Base-by-base conservation (phyloP, 2,797 vertebrate species). In the Staurois parvus region DNA sequence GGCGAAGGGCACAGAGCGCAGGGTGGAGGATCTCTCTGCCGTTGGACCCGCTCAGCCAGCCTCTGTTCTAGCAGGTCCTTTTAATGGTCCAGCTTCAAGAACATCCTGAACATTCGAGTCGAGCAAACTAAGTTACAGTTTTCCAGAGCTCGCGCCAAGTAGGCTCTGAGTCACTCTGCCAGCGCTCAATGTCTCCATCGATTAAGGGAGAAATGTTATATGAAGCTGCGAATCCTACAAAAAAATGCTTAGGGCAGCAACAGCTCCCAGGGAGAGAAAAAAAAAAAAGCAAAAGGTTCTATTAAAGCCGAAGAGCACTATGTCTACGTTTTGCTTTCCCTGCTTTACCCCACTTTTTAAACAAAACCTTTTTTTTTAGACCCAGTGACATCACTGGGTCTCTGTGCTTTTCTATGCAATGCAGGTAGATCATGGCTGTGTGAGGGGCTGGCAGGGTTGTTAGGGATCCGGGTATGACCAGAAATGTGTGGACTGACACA, bases 161-260 rank as follows among this genome's bases (percentile, higher is more conserved):
- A 77, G 79, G 79, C 67, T 86, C 73, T 86, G 84, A 86, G 79
- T 86, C 84, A 76, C 79, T 45, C 62, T 45, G 59, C 79, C 32
- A 28, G 79, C 62, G 62, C 79, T 86, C 48, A 66, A 77, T 67
- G 74, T 77, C 79, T 86, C 67, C 66, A 79, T 82, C 52, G 28
- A 82, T 82, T 77, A 86, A 30, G 72, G 66, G 72, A 77, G 73
- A 85, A 85, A 85, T 81, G 81, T 76, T 82, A 86, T 72, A 56
- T 86, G 73, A 68, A 86, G 62, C 48, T 81, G 79, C 76, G 72
- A 85, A 81, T 75, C 37, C 34, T 19, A 52, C 72, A 62, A 24
- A 48, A 80, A 81, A 64, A 15, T 74, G 69, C 52, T 79, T 52
- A 85, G 76, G 21, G 29, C 70, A 73, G 83, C 77, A 34, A 34